Percentiles rank a stretch among this genome's conserved stretches.
Conservation (phyloP, 2,113 vertebrate genomes). For the Seriola aureovittata region DNA sequence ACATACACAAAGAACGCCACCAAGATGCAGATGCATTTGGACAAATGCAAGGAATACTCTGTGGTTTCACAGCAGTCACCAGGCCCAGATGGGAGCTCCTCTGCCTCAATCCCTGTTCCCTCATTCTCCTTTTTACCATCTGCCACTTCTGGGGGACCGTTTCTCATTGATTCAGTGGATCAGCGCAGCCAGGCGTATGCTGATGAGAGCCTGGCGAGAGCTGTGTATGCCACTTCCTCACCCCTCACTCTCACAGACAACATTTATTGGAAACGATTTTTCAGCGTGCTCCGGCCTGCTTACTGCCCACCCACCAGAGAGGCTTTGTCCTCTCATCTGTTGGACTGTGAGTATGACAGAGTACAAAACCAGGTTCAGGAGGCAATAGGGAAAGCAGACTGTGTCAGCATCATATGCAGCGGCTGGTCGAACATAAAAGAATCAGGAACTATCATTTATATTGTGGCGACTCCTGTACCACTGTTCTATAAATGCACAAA, state of each 20-base stretch:
- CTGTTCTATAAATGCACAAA: constrained; percentile 61
- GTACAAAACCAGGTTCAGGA: constrained; percentile 66
- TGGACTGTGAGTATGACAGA: constrained; percentile 63
- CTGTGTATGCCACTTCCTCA: constrained; percentile 68
- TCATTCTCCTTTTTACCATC: constrained; percentile 55
- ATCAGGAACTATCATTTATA: constrained; percentile 52
- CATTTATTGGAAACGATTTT: constrained; percentile 71
- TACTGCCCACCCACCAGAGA: constrained; percentile 66
- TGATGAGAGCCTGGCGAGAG: constrained; percentile 64
- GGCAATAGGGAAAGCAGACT: constrained; percentile 57
- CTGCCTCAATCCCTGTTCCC: constrained; percentile 64
- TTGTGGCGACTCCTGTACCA: constrained; percentile 52
- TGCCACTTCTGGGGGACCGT: constrained; percentile 50
- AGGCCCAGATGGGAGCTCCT: constrained; percentile 55
- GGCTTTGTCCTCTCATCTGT: constrained; percentile 66
- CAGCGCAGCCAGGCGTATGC: constrained; percentile 61
- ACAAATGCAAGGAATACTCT: constrained; percentile 66
- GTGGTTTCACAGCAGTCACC: constrained; percentile 51
- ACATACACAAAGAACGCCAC: constrained; percentile 64
- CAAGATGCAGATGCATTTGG: constrained; percentile 72
- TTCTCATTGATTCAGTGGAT: constrained; percentile 71
- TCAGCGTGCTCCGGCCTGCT: constrained; percentile 64
- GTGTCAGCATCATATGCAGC: constrained; percentile 51
- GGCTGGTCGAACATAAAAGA: constrained; percentile 59
- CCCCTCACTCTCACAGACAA: constrained; percentile 63